Base-by-base conservation (phyloP, 2,888 invertebrate genomes). In the Cosmia trapezina region DNA sequence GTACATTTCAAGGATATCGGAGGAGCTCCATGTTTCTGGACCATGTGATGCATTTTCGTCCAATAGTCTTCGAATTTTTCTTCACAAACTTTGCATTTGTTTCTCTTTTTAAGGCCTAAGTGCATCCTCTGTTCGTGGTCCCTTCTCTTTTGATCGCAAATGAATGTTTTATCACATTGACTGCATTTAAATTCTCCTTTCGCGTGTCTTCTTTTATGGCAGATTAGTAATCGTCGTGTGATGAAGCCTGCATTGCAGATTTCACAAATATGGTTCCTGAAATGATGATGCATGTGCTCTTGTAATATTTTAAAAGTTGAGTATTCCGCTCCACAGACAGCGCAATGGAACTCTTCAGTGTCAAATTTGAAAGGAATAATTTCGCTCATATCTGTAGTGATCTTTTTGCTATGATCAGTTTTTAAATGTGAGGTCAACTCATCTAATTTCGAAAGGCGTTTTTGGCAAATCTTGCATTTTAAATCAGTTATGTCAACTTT, bases 131-230 rank as follows among this genome's bases (percentile, higher is more conserved):
- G 87, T 49, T 87, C 86, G 73, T 92, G 92, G 53, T 88, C 78
- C 12, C 60, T 73, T 49, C 85, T 73, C 60, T 88, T 88, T 41
- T 83, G 83, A 37, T 88, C 92, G 41, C 92, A 89, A 3, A 88
- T 89, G 79, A 94, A 96, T 0, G 90, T 90, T 84, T 95, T 95
- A 2, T 90, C 89, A 78, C 96, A 96, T 57, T 93, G 89, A 22
- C 91, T 91, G 79, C 96, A 96, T 83, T 93, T 93, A 76, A 91
- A 93, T 86, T 92, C 78, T 78, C 94, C 89, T 14, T 71, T 66
- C 0, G 73, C 79, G 59, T 91, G 91, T 14, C 85, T 78, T 12
- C 84, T 68, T 45, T 77, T 88, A 66, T 89, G 89, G 0, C 83
- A 73, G 2, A 83, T 76, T 4, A 88, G 51, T 17, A 86, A 67